Evolutionary conservation across 2,113 vertebrate species (phyloP).

Genomic region (Morone saxatilis): DNA sequence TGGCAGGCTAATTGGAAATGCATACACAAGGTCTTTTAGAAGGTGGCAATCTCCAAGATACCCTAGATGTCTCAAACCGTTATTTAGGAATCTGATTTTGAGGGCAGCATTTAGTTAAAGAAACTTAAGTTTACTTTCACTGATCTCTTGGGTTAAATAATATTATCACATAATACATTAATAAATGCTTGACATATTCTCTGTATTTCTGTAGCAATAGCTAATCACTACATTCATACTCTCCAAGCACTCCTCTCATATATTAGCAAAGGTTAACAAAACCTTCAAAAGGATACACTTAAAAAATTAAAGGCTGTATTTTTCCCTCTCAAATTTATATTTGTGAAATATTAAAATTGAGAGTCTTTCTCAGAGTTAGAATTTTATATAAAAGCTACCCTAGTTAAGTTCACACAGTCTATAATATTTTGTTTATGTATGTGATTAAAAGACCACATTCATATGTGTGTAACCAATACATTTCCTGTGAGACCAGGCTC

Average conservation of each 20-base stretch:
- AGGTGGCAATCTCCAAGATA: conserved; percentile 12
- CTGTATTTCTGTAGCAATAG: background rate
- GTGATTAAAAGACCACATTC: background rate
- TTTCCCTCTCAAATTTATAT: background rate
- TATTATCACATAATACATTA: background rate
- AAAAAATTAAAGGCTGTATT: background rate
- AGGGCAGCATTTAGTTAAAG: background rate
- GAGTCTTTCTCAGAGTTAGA: background rate
- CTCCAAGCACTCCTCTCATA: too few species aligned
- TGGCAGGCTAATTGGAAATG: background rate
- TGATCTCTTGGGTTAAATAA: background rate
- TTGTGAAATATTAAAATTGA: background rate
- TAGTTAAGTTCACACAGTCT: background rate
- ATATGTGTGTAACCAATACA: background rate
- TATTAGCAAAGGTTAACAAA: background rate
- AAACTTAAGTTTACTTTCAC: background rate
- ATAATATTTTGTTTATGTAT: background rate
- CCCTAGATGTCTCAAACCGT: background rate
- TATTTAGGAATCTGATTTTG: background rate
- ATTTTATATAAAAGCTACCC: background rate
- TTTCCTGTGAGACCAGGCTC: background rate
- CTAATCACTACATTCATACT: background rate
- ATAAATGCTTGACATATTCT: background rate
- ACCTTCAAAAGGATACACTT: background rate
- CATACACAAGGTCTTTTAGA: conserved; percentile 16